These are phyloP conservation scores for Cydia strobilella DNA, from an alignment of 1,140 invertebrate species.

Conservation along the genomic window DNA sequence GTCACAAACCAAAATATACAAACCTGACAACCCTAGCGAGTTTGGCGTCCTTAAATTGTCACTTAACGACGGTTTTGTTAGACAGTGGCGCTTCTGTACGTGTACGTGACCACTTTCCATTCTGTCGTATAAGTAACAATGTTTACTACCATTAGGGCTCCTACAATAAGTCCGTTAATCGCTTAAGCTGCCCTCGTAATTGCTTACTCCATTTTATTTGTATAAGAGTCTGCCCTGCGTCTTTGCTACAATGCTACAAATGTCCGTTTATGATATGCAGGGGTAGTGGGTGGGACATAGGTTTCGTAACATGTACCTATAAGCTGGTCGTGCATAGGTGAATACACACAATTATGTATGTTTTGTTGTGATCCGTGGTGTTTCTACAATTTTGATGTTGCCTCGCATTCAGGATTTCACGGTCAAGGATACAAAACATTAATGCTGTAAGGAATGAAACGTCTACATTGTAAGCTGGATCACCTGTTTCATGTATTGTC, in stretches of 20 bases:
- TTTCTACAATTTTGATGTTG: too few relatives aligned
- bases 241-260: neutral
- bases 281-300: neutral
- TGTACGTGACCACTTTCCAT: neutral
- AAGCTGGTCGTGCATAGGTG: neutral
- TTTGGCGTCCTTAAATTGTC: neutral
- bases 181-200: neutral
- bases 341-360: too few relatives aligned
- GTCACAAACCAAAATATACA: too few relatives aligned
- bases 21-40: too few relatives aligned
- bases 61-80: neutral
- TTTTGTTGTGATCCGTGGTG: too few relatives aligned
- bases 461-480: too few relatives aligned
- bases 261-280: neutral
- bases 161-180: neutral
- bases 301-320: neutral
- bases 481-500: too few relatives aligned
- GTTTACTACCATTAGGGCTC: slow-evolving; percentile 2
- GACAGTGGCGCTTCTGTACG: slow-evolving; percentile 7
- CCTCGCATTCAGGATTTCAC: too few relatives aligned
- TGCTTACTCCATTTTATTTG: neutral
- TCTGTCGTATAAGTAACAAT: neutral
- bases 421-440: too few relatives aligned
- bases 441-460: too few relatives aligned
- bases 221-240: neutral